Evolutionary conservation across 1,140 invertebrate genomes (phyloP).

Genomic region (Aporrectodea caliginosa): DNA sequence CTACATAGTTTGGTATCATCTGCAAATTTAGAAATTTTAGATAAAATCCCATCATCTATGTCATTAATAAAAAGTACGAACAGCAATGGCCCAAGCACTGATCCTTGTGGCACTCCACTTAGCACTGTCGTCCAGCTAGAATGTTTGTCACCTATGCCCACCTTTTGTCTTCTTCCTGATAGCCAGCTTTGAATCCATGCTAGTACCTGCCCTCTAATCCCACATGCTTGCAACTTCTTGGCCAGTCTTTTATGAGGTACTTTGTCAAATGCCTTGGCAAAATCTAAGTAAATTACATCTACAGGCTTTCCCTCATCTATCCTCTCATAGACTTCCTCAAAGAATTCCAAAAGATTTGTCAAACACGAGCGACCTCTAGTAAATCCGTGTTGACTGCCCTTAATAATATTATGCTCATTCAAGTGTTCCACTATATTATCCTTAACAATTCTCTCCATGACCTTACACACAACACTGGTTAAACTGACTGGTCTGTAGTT

Average conservation of each 20-base stretch:
- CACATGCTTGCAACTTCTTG: not conserved
- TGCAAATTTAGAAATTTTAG: not conserved
- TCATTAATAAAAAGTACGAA: not conserved
- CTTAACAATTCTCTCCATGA: not conserved
- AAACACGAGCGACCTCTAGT: not conserved
- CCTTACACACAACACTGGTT: not conserved
- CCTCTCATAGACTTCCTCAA: not conserved
- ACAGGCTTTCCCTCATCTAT: not conserved
- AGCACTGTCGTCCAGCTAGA: not conserved
- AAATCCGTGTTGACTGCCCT: not conserved
- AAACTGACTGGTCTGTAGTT: not conserved
- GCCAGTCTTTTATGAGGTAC: not conserved
- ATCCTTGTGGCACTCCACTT: not conserved
- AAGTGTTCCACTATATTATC: not conserved
- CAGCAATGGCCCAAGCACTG: not conserved
- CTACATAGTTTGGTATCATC: not conserved
- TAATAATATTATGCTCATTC: not conserved
- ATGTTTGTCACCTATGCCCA: not conserved
- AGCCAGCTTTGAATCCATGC: not conserved
- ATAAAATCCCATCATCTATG: not conserved
- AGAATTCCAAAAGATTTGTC: not conserved
- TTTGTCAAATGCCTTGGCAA: not conserved
- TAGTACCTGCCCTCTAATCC: not conserved
- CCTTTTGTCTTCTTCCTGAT: not conserved
- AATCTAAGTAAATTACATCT: not conserved